Evolutionary conservation across 1,140 invertebrate genomes (phyloP).

Genomic region (Odontomachus brunneus): DNA sequence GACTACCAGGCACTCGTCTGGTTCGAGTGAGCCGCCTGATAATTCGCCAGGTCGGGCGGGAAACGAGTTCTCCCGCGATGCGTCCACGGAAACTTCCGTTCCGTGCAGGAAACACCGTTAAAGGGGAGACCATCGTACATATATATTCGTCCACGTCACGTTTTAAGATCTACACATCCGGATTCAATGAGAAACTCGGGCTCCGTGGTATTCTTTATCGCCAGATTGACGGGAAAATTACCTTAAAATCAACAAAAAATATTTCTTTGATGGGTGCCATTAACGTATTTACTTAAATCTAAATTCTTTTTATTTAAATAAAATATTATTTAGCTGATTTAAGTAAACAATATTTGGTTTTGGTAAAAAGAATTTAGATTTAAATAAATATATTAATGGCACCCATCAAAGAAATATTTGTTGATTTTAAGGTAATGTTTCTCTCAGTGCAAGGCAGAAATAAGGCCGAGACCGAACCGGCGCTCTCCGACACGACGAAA

Average conservation of each 20-base stretch:
- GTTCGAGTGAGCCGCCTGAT: background rate
- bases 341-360: too few relatives aligned
- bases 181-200: constrained; percentile 54
- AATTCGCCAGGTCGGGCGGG: background rate
- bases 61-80: constrained; percentile 4
- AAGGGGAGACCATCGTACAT: constrained; percentile 7
- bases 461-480: constrained; percentile 66
- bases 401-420: too few relatives aligned
- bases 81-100: constrained; percentile 50
- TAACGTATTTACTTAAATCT: too few relatives aligned
- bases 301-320: too few relatives aligned
- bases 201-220: constrained; percentile 60
- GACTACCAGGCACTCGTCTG: background rate
- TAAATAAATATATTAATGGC: too few relatives aligned
- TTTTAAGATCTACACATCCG: constrained; percentile 44
- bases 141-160: constrained; percentile 30
- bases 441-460: too few relatives aligned
- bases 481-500: constrained; percentile 41
- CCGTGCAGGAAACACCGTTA: constrained; percentile 35
- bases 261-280: too few relatives aligned
- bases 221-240: too few relatives aligned
- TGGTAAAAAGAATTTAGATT: too few relatives aligned
- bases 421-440: too few relatives aligned
- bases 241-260: too few relatives aligned
- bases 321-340: too few relatives aligned